Evolutionary conservation across 2,797 vertebrate genomes (phyloP).

Genomic region (Argya squamiceps): DNA sequence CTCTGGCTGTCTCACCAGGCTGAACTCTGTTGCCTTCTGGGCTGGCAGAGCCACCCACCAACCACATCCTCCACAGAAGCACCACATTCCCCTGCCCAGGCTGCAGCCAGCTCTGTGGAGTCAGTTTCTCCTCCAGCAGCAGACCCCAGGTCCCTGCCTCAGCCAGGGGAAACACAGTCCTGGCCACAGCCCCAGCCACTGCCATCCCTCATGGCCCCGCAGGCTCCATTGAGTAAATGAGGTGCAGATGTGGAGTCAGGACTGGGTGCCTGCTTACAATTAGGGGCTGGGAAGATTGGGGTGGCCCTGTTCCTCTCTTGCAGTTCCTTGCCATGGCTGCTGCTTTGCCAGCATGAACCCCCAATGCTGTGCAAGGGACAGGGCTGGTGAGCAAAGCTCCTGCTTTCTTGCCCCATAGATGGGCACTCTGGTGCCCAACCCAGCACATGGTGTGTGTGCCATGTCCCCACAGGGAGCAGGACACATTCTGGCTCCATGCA

Average conservation of each 20-base stretch:
- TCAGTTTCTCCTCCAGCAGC: neutral
- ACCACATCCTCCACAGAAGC: neutral
- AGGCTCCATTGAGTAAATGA: slow-evolving; percentile 39
- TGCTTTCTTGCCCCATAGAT: neutral
- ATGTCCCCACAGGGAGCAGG: accelerated
- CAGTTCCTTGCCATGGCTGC: neutral
- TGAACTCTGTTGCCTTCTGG: neutral
- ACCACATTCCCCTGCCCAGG: accelerated
- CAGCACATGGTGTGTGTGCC: accelerated
- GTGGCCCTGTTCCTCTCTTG: neutral
- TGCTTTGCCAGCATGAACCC: accelerated
- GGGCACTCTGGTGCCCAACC: neutral
- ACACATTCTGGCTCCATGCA: accelerated
- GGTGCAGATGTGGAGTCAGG: slow-evolving; percentile 34
- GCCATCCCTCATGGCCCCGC: neutral
- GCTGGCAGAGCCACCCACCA: neutral
- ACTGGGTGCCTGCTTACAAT: slow-evolving; percentile 4
- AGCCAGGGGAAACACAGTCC: accelerated
- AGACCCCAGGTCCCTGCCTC: neutral
- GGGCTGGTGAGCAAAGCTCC: neutral
- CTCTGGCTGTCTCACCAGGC: neutral
- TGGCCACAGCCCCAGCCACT: neutral
- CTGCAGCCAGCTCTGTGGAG: neutral
- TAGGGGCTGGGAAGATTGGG: neutral
- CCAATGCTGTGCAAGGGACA: accelerated